Percentiles rank a stretch among this genome's conserved stretches.
These are phyloP conservation scores for Anabas testudineus DNA, from an alignment of 2,797 vertebrate genomes.

Conservation along the genomic window DNA sequence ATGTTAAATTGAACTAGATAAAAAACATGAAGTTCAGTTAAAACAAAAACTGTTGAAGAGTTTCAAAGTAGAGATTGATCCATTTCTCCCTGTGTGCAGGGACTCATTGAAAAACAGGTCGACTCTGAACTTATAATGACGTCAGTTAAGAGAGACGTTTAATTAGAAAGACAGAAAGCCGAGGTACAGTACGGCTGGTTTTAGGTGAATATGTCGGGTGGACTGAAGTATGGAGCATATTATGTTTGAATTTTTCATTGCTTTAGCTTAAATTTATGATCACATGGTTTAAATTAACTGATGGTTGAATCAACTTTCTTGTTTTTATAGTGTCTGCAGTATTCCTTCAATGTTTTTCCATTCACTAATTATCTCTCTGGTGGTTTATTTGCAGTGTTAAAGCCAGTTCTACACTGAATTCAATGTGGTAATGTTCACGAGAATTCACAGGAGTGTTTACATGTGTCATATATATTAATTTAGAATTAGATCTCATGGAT, in stretches of 20 bases:
- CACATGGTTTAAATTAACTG: background rate
- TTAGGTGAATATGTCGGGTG: background rate
- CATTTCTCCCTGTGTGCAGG: constrained; percentile 29
- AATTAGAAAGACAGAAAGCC: background rate
- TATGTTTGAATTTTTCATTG: background rate
- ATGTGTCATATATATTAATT: no score
- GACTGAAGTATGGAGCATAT: background rate
- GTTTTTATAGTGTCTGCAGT: no score
- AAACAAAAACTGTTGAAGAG: constrained; percentile 17
- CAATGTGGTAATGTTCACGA: no score
- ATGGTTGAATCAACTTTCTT: no score
- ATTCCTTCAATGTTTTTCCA: no score
- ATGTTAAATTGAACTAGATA: constrained; percentile 26
- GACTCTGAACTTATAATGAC: background rate
- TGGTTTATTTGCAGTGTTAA: background rate
- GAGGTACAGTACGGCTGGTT: background rate
- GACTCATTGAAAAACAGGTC: constrained; percentile 15
- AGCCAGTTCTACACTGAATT: no score
- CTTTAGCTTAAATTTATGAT: background rate
- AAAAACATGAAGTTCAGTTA: constrained; percentile 16
- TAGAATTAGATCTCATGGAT: background rate
- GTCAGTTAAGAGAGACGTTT: background rate
- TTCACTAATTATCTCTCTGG: no score
- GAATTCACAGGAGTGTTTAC: no score
- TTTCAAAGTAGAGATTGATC: constrained; percentile 52